A percentile compares a stretch with the other conserved stretches of the same genome.
Conservation (phyloP, 2,797 vertebrate genomes). For the Neolamprologus multifasciatus region DNA sequence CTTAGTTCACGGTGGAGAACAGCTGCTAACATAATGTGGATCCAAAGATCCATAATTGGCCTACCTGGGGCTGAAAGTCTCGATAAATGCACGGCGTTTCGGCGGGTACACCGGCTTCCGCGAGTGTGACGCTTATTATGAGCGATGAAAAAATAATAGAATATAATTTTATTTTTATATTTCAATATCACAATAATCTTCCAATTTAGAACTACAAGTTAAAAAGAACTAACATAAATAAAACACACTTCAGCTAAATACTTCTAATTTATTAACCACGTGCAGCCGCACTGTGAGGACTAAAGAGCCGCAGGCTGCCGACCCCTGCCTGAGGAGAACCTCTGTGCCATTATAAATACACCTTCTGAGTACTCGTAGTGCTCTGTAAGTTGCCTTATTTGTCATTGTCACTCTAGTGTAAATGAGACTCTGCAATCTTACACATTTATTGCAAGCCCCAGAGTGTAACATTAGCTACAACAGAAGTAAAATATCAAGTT, state of each 20-base stretch:
- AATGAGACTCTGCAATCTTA: neutral
- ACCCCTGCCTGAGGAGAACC: neutral
- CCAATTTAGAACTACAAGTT: too few relatives aligned
- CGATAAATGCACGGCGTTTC: accelerated
- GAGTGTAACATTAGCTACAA: neutral
- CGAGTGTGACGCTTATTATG: too few relatives aligned
- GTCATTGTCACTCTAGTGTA: neutral
- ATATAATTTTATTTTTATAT: too few relatives aligned
- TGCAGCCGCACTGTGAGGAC: too few relatives aligned
- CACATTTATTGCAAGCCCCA: accelerated
- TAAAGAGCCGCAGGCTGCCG: too few relatives aligned
- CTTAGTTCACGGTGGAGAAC: accelerated
- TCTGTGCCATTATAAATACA: neutral
- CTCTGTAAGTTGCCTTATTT: neutral
- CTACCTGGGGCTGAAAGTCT: accelerated
- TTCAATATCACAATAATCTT: too few relatives aligned
- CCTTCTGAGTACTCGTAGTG: neutral
- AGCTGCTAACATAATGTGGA: too few relatives aligned
- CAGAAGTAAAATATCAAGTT: neutral
- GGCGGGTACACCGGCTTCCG: accelerated
- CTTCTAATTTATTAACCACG: too few relatives aligned
- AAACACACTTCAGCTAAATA: accelerated
- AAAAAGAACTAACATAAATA: too few relatives aligned
- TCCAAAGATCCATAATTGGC: too few relatives aligned
- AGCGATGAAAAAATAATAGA: too few relatives aligned